A percentile compares a stretch with the other conserved stretches of the same genome.
Evolutionary conservation across 2,113 vertebrate genomes (phyloP).

Genomic region (Pogonocichla stellata): DNA sequence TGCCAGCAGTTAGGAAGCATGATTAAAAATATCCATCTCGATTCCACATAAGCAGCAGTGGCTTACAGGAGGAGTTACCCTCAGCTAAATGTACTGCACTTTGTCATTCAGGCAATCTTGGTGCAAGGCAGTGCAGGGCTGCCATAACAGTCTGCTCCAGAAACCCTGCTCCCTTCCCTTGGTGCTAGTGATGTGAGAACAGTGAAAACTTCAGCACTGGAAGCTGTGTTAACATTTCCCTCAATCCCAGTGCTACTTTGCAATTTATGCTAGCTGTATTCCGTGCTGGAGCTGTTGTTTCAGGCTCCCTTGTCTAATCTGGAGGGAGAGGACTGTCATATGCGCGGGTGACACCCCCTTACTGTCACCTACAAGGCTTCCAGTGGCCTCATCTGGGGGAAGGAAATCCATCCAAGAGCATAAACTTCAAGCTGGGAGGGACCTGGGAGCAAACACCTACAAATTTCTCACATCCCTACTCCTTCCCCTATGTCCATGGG

Average conservation of each 20-base stretch:
- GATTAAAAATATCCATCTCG: not conserved
- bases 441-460: not conserved
- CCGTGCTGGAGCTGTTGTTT: not conserved
- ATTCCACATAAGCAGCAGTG: not conserved
- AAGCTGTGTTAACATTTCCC: not conserved
- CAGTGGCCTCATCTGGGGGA: fast-evolving
- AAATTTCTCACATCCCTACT: not conserved
- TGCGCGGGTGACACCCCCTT: not conserved
- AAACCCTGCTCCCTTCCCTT: not conserved
- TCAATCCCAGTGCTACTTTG: not conserved
- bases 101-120: fast-evolving
- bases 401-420: not conserved
- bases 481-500: not conserved
- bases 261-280: not conserved
- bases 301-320: not conserved
- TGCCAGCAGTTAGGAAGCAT: fast-evolving
- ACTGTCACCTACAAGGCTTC: not conserved
- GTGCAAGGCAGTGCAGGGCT: not conserved
- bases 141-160: not conserved
- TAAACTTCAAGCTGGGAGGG: not conserved
- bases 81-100: not conserved
- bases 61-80: not conserved
- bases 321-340: fast-evolving
- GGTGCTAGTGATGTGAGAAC: fast-evolving
- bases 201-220: not conserved